Conservation (phyloP, 2,797 vertebrate species). For the Sylvilagus floridanus region DNA sequence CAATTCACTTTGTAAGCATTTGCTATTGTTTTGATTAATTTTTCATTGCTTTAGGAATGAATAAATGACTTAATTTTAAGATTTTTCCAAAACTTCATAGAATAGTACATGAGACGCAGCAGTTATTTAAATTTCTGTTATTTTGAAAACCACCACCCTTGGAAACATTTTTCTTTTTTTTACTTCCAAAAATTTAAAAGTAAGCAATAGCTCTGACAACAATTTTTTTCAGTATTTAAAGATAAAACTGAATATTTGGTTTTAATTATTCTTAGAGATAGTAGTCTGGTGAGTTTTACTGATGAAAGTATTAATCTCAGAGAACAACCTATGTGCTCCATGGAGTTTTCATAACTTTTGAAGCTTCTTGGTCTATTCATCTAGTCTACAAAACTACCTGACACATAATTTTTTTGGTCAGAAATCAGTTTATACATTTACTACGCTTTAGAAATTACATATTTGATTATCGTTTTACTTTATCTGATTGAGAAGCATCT, state of each 20-base stretch:
- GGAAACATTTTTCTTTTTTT: background rate
- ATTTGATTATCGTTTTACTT: background rate
- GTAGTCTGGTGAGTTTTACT: background rate
- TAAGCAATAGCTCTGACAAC: background rate
- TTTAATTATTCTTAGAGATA: background rate
- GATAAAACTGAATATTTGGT: background rate
- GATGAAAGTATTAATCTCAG: background rate
- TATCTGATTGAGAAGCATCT: background rate
- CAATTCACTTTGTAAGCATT: background rate
- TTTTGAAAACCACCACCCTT: background rate
- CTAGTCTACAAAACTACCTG: background rate
- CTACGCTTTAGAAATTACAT: background rate
- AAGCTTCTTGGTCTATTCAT: background rate
- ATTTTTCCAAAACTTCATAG: background rate
- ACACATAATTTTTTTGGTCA: background rate
- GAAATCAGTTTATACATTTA: background rate
- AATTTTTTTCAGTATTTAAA: background rate
- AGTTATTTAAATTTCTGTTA: background rate
- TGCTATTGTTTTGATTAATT: conserved; percentile 27
- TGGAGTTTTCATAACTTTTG: background rate
- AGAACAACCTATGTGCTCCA: background rate
- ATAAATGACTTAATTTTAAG: background rate
- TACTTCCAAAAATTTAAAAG: background rate
- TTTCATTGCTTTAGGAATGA: background rate
- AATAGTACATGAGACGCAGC: background rate